Base-by-base conservation (phyloP, 1,140 invertebrate species). In the Drosophila malerkotliana region DNA sequence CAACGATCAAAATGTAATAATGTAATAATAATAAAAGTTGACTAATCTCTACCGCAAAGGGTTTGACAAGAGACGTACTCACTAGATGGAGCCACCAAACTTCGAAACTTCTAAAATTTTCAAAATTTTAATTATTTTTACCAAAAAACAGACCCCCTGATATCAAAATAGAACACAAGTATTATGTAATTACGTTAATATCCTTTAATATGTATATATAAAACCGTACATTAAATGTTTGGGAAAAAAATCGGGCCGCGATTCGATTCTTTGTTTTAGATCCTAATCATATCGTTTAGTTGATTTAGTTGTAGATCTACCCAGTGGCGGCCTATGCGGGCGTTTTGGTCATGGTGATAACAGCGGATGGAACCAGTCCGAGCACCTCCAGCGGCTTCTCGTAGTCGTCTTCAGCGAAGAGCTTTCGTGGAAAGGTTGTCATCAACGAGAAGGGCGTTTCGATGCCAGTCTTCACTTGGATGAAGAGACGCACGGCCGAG, bases 291-390 rank as follows among this genome's bases (percentile, higher is more conserved):
- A 44, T 52, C 3, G 37, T 51, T 51, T 66, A 51, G 63, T 63
- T 15, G 34, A 37, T 12, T 41, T 2, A 18, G 47, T 32, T 15
- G 34, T 30, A 32, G 63, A 44, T 44, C n/a, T 44, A 6, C 39
- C 62, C 26, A 4, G 9, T 41, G 15, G 12, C 34, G 26, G 1
- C 63, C 59, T 66, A 90, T 59, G 72, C 80, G 15, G 75, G 18
- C 21, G 71, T 51, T 69, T 90, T 91, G 21, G 90, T 92, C 84
- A 98, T 95, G 47, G 97, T 93, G 39, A 98, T 90, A 3, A 96
- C 96, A 51, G 97, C 95, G n/a, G 95, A 96, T 1, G 97, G 97
- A 34, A 95, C 94, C 55, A 98, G 92, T 71, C 95, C 93, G 37
- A 98, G 92, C 28, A 95, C 94, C 34, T 94, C 81, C 10, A 98